These are phyloP conservation scores for Griposia aprilina DNA, from an alignment of 2,888 invertebrate species.

Conservation along the genomic window DNA sequence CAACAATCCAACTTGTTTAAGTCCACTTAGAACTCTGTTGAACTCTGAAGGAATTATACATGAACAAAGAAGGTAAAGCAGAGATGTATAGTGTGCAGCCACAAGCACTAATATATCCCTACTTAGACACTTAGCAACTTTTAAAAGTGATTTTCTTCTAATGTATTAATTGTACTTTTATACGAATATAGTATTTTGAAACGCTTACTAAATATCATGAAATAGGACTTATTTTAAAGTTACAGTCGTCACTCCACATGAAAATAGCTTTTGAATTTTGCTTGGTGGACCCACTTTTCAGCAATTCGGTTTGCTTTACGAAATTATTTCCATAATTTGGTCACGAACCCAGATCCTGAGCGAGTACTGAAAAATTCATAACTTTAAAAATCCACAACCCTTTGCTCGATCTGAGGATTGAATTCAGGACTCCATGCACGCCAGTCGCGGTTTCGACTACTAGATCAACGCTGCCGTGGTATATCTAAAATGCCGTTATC, in stretches of 20 bases:
- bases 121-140: not conserved
- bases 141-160: not conserved
- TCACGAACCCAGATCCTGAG: not conserved
- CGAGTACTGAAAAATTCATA: not conserved
- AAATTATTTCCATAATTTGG: not conserved
- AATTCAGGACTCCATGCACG: not conserved
- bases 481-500: no score
- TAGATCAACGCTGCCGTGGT: no score
- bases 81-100: not conserved
- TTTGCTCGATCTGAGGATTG: not conserved
- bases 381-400: not conserved
- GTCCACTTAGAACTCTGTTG: slow-evolving; percentile 52
- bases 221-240: no score
- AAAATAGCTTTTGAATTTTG: not conserved
- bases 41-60: slow-evolving; percentile 45
- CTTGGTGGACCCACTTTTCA: not conserved
- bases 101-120: not conserved
- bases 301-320: not conserved
- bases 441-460: no score
- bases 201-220: no score
- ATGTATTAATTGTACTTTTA: no score
- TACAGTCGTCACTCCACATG: no score
- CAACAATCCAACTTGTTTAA: slow-evolving; percentile 60
- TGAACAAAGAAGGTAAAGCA: slow-evolving; percentile 16
- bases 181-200: no score